phyloP scores from a whole-genome alignment of 2,113 vertebrate species.

The Rhineura floridana region DNA sequence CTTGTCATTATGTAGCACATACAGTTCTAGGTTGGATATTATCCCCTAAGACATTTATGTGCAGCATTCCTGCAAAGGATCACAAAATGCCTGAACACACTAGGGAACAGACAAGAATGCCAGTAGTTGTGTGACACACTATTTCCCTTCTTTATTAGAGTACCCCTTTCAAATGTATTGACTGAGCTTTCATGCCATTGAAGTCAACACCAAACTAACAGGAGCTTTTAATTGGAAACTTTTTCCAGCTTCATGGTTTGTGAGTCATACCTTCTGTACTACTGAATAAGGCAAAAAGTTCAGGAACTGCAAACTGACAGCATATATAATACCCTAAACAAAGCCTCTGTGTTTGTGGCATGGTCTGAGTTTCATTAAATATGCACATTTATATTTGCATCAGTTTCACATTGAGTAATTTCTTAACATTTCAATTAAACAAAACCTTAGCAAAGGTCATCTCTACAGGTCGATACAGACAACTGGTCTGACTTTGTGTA shows the following conservation, averaged over 20 bases:
- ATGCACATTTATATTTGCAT: neutral
- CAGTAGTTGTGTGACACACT: neutral
- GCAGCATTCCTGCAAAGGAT: neutral
- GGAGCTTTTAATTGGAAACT: neutral
- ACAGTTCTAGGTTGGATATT: neutral
- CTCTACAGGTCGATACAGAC: neutral
- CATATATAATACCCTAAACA: neutral
- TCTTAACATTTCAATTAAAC: neutral
- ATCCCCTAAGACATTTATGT: neutral
- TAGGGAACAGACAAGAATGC: neutral
- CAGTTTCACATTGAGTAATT: neutral
- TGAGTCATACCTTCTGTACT: neutral
- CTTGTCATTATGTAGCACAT: neutral
- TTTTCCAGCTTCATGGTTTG: neutral
- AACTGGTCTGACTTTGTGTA: neutral
- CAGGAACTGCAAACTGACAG: neutral
- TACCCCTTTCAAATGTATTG: neutral
- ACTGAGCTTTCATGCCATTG: slow-evolving; percentile 2
- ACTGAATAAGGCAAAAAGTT: neutral
- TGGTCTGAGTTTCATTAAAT: neutral
- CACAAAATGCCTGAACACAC: neutral
- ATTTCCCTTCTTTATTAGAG: slow-evolving; percentile 1
- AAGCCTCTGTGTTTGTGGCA: neutral
- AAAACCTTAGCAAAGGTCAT: neutral
- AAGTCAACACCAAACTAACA: neutral